Base-by-base conservation (phyloP, 2,113 vertebrate genomes). In the Cromileptes altivelis region DNA sequence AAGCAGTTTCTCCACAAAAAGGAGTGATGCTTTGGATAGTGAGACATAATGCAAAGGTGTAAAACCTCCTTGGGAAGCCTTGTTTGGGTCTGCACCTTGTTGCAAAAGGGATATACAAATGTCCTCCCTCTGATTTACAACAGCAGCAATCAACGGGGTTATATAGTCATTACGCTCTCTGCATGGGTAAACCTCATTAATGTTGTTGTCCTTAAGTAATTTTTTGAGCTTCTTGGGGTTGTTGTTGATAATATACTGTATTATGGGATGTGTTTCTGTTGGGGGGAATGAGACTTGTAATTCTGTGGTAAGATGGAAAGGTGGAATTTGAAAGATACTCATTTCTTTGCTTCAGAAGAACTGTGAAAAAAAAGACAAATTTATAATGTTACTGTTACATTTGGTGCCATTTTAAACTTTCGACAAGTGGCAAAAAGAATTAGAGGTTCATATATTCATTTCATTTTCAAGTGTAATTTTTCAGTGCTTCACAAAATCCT, bases 81-180 rank as follows among this genome's bases (percentile, higher is more conserved):
- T 4, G 71, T 93, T 82, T 42, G 91, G 87, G 10, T 94, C 10
- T 2, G 63, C 89, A 21, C 63, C 69, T 0, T 81, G 1, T 17
- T 13, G 0, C 0, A 94, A 56, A 0, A 94, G 83, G 49, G 80
- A 91, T 4, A 8, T 0, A 18, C 6, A 91, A 69, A 94, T 4
- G 6, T 82, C 2, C 27, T 27, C 27, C 27, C 27, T 42, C 42
- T 42, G 37, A 15, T 69, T 62, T 19, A 27, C 11, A 72, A 91
- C 81, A 67, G 94, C 89, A 87, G 93, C 94, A 45, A 82, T 86
- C 64, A 95, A 80, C 0, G 75, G 91, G 0, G 93, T 88, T 33
- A 94, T 45, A 12, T 25, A 33, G 82, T 92, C 85, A 1, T 52
- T 4, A 0, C 1, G 15, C 2, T 57, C 6, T 14, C 0, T 71